These are phyloP conservation scores for Ispidina lecontei DNA, from an alignment of 2,797 vertebrate species.

Conservation along the genomic window DNA sequence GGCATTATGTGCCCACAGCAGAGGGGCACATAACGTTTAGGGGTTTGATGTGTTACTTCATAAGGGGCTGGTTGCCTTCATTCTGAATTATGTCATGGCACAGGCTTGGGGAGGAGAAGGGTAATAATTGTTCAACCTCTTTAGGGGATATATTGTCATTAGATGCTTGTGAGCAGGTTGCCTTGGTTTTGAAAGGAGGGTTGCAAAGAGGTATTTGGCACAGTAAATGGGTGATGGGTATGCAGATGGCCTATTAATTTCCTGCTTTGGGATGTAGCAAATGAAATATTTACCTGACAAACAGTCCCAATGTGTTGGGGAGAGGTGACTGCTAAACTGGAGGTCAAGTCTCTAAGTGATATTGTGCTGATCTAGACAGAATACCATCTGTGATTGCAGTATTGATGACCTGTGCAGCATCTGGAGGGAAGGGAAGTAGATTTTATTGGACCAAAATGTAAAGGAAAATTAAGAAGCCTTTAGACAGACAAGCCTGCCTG, in stretches of 20 bases:
- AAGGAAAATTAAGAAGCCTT: neutral
- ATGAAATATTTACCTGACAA: neutral
- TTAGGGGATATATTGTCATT: neutral
- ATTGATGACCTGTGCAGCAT: neutral
- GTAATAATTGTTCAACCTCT: neutral
- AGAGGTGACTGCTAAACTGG: neutral
- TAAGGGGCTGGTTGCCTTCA: neutral
- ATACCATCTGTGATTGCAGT: rapidly evolving
- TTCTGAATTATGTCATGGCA: neutral
- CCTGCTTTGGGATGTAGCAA: neutral
- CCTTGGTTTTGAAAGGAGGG: neutral
- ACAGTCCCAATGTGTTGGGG: neutral
- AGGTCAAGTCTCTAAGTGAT: neutral
- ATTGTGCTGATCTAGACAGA: neutral
- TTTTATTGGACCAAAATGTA: neutral
- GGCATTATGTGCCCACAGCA: neutral
- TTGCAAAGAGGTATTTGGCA: neutral
- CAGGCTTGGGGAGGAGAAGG: neutral
- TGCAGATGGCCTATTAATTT: neutral
- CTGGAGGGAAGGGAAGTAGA: neutral
- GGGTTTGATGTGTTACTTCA: neutral
- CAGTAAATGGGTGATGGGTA: neutral
- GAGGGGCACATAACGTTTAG: neutral
- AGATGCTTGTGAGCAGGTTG: neutral
- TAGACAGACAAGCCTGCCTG: neutral